Conservation (phyloP, 2,113 vertebrate species). For the Gavialis gangeticus region DNA sequence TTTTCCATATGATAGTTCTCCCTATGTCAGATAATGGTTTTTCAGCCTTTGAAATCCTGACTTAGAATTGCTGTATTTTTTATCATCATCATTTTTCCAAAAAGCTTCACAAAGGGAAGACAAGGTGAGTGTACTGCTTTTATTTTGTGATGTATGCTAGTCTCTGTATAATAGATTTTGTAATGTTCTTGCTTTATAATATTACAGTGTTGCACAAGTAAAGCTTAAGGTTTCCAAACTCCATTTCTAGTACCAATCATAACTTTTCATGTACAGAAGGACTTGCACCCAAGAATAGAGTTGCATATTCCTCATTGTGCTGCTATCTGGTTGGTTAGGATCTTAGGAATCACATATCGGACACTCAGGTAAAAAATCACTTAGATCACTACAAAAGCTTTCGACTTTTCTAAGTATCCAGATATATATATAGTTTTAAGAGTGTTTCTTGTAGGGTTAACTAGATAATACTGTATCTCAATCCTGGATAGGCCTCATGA, state of each 20-base stretch:
- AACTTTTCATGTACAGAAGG: constrained; percentile 24
- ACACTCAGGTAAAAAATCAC: not conserved
- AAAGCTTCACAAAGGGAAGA: constrained; percentile 66
- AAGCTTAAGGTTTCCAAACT: constrained; percentile 30
- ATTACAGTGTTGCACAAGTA: not conserved
- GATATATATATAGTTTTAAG: constrained; percentile 5
- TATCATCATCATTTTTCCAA: constrained; percentile 57
- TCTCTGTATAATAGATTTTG: constrained; percentile 19
- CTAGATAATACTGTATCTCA: not conserved
- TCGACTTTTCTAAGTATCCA: constrained; percentile 10
- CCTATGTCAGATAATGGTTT: constrained; percentile 50
- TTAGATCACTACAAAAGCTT: constrained; percentile 2
- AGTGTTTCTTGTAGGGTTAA: not conserved
- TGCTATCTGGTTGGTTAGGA: constrained; percentile 21
- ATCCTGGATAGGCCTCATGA: too few species aligned
- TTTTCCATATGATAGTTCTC: constrained; percentile 54
- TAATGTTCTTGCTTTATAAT: constrained; percentile 33
- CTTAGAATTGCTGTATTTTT: constrained; percentile 39
- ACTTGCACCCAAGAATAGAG: constrained; percentile 20
- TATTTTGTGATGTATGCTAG: constrained; percentile 2
- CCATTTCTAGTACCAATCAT: constrained; percentile 55
- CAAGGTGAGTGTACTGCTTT: constrained; percentile 26
- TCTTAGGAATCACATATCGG: not conserved
- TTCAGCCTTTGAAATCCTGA: constrained; percentile 50
- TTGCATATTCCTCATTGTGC: constrained; percentile 25